Percentiles rank a stretch among this genome's conserved stretches.
phyloP scores from a whole-genome alignment of 2,888 invertebrate species.

The Drosophila cognata region DNA sequence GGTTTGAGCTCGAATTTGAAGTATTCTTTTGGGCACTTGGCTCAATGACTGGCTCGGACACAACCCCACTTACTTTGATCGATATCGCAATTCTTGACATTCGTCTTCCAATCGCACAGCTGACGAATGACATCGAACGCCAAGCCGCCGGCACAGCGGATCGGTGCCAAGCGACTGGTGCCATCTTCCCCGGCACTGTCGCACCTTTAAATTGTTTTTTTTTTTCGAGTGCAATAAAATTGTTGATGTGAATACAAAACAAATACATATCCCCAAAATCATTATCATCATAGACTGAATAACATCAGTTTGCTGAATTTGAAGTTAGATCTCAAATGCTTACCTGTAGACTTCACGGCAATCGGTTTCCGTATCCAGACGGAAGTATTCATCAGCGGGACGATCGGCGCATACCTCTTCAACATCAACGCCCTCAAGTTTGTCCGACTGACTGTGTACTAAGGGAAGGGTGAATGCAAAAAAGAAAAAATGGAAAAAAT shows the following conservation, averaged over 20 bases:
- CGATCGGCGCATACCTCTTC: constrained; percentile 95
- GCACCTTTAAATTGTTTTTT: constrained; percentile 88
- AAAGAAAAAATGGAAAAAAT: no score
- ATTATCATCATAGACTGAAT: constrained; percentile 5
- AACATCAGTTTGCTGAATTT: constrained; percentile 8
- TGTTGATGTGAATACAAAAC: constrained; percentile 42
- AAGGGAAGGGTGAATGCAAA: not conserved
- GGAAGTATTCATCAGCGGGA: constrained; percentile 96
- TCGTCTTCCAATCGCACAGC: constrained; percentile 98
- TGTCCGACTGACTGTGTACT: constrained; percentile 86
- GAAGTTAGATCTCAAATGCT: constrained; percentile 60
- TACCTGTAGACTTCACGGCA: constrained; percentile 97
- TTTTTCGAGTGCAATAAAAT: constrained; percentile 39
- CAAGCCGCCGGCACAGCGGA: constrained; percentile 95
- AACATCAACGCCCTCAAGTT: constrained; percentile 87
- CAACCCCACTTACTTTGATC: constrained; percentile 93
- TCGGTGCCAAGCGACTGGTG: constrained; percentile 93
- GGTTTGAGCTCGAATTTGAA: constrained; percentile 35
- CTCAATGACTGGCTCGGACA: constrained; percentile 51
- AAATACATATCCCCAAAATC: constrained; percentile 33
- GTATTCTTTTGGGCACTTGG: constrained; percentile 32
- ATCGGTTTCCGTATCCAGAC: constrained; percentile 92
- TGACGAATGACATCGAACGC: constrained; percentile 97
- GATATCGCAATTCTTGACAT: constrained; percentile 97
- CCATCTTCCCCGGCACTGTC: constrained; percentile 95